These are phyloP conservation scores for Fragum whitleyi DNA, from an alignment of 2,888 invertebrate genomes.

Conservation along the genomic window DNA sequence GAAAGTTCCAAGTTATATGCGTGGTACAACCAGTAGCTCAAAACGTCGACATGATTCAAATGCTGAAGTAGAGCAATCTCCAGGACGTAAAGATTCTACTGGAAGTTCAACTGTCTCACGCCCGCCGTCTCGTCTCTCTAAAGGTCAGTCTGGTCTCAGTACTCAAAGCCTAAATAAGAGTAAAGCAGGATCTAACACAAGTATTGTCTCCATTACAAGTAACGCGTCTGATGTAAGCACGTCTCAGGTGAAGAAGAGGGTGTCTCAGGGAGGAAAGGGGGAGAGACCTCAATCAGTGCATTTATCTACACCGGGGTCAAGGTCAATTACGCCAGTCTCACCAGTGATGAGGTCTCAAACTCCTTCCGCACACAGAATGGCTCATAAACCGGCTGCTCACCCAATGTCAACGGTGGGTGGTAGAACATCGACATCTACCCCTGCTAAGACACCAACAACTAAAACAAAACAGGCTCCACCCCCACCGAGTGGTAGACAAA, in stretches of 20 bases:
- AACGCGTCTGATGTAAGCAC: conserved; percentile 63
- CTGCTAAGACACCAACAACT: conserved; percentile 37
- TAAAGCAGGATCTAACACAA: conserved; percentile 68
- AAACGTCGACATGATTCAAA: conserved; percentile 31
- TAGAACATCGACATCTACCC: conserved; percentile 33
- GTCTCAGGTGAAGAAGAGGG: conserved; percentile 45
- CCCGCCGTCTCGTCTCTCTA: conserved; percentile 48
- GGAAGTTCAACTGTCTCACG: conserved; percentile 36
- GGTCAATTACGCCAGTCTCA: conserved; percentile 66
- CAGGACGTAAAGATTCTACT: conserved; percentile 42
- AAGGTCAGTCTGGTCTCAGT: conserved; percentile 33
- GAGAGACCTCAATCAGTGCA: conserved; percentile 61
- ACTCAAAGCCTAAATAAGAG: conserved; percentile 64
- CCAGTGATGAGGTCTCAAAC: conserved; percentile 57
- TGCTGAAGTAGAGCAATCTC: conserved; percentile 18
- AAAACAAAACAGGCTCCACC: conserved; percentile 36
- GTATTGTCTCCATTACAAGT: conserved; percentile 68
- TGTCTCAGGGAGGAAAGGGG: conserved; percentile 50
- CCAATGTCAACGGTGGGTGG: conserved; percentile 57
- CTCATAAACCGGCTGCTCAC: conserved; percentile 58
- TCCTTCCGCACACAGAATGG: conserved; percentile 50
- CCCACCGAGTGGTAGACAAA: conserved; percentile 28
- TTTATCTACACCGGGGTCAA: conserved; percentile 61
- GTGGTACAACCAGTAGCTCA: conserved; percentile 73
- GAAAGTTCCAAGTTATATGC: conserved; percentile 78